A percentile compares a stretch with the other conserved stretches of the same genome.
Conservation (phyloP, 2,888 invertebrate genomes). For the Watsonalla cultraria region DNA sequence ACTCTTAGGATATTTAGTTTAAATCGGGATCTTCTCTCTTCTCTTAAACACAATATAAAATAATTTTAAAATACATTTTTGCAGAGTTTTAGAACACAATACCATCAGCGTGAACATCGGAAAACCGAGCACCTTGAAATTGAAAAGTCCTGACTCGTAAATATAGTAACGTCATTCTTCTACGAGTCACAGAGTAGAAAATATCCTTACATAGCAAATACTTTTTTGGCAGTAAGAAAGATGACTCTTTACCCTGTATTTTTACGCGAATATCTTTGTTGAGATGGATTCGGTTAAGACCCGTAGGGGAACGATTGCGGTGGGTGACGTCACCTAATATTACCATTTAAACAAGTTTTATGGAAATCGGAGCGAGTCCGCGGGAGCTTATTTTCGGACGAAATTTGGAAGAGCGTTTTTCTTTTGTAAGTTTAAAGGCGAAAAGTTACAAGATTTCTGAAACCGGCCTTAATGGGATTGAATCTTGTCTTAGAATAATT, state of each 20-base stretch:
- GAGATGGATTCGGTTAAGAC: slow-evolving; percentile 50
- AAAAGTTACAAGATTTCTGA: slow-evolving; percentile 67
- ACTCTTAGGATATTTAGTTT: too few species aligned
- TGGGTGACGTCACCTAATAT: slow-evolving; percentile 75
- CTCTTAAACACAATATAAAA: too few species aligned
- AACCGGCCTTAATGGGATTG: slow-evolving; percentile 64
- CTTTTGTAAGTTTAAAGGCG: slow-evolving; percentile 61
- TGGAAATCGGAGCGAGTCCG: slow-evolving; percentile 66
- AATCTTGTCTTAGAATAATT: slow-evolving; percentile 59
- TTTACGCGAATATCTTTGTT: slow-evolving; percentile 20
- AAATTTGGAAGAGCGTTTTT: slow-evolving; percentile 67
- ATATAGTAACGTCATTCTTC: slow-evolving; percentile 31
- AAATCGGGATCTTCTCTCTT: too few species aligned
- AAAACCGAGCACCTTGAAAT: slow-evolving; percentile 44
- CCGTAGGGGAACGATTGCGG: slow-evolving; percentile 50
- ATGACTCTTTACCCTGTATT: slow-evolving; percentile 3
- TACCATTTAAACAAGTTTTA: slow-evolving; percentile 79
- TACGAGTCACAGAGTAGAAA: slow-evolving; percentile 22
- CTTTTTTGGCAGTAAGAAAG: slow-evolving; percentile 13
- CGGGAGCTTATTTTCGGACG: slow-evolving; percentile 65
- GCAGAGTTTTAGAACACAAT: slow-evolving; percentile 15
- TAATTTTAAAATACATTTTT: slow-evolving; percentile 10
- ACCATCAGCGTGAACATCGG: slow-evolving; percentile 18
- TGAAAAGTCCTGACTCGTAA: slow-evolving; percentile 35
- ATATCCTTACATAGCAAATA: background rate